phyloP scores from a whole-genome alignment of 2,113 vertebrate genomes.

The Otocyon megalotis region DNA sequence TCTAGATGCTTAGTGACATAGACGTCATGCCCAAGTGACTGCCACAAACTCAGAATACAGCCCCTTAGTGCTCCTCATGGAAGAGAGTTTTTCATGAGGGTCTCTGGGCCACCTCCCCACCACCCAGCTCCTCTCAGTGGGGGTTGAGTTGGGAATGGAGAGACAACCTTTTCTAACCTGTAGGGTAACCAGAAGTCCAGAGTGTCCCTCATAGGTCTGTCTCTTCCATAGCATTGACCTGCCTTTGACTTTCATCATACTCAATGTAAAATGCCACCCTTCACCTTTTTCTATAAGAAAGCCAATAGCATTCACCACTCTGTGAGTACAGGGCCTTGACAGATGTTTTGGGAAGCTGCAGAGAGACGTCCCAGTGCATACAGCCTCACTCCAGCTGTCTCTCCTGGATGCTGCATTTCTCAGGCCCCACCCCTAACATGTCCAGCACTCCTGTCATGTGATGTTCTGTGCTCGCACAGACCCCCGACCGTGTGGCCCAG shows the following conservation, averaged over 20 bases:
- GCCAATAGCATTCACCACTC: neutral
- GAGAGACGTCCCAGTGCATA: neutral
- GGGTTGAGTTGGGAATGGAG: fast-evolving
- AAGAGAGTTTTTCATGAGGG: neutral
- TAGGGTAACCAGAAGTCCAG: neutral
- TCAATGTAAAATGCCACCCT: neutral
- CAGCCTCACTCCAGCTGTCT: neutral
- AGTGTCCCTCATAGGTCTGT: neutral
- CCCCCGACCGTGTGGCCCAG: neutral
- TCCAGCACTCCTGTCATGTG: neutral
- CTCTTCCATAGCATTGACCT: neutral
- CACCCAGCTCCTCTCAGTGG: neutral
- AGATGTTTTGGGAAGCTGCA: neutral
- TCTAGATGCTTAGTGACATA: neutral
- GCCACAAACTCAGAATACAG: neutral
- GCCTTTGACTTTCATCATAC: neutral
- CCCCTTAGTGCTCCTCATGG: neutral
- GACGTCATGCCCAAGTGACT: neutral
- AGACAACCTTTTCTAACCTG: neutral
- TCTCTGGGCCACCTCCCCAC: neutral
- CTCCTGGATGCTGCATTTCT: neutral
- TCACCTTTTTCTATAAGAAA: neutral
- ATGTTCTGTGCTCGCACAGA: neutral
- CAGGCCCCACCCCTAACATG: neutral
- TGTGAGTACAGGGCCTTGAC: neutral